Percentiles rank a stretch among this genome's conserved stretches.
Evolutionary conservation across 2,888 invertebrate species (phyloP).

Genomic region (Lymantria dispar): DNA sequence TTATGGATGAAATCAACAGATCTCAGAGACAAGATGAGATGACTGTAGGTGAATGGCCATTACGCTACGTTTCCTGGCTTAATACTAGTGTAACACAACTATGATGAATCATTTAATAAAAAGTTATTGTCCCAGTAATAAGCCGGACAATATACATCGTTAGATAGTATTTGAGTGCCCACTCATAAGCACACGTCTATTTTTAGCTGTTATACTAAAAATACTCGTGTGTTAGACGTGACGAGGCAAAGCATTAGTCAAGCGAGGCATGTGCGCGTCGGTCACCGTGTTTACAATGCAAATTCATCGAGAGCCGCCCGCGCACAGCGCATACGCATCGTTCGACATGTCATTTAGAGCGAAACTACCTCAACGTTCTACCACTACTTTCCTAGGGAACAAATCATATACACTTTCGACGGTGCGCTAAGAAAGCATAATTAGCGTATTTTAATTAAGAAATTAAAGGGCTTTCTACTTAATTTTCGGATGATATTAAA

Average conservation of each 20-base stretch:
- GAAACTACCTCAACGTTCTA: conserved; percentile 47
- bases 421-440: conserved; percentile 22
- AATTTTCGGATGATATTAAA: neutral
- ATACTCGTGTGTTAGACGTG: conserved; percentile 26
- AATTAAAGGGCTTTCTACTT: conserved; percentile 26
- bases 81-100: no score
- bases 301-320: conserved; percentile 45
- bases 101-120: no score
- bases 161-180: neutral
- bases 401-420: conserved; percentile 63
- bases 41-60: no score
- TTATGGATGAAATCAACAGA: no score
- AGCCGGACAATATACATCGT: neutral
- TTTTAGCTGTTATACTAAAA: conserved; percentile 28
- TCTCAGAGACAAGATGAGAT: no score
- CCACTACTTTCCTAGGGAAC: conserved; percentile 66
- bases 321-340: conserved; percentile 28
- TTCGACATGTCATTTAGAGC: conserved; percentile 78
- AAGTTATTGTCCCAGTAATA: no score
- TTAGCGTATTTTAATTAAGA: conserved; percentile 11
- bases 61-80: no score
- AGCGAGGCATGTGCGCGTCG: conserved; percentile 38
- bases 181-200: conserved; percentile 13
- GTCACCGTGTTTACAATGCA: conserved; percentile 60
- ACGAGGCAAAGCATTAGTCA: conserved; percentile 42